Base-by-base conservation (phyloP, 2,797 vertebrate genomes). In the Poecilia picta region DNA sequence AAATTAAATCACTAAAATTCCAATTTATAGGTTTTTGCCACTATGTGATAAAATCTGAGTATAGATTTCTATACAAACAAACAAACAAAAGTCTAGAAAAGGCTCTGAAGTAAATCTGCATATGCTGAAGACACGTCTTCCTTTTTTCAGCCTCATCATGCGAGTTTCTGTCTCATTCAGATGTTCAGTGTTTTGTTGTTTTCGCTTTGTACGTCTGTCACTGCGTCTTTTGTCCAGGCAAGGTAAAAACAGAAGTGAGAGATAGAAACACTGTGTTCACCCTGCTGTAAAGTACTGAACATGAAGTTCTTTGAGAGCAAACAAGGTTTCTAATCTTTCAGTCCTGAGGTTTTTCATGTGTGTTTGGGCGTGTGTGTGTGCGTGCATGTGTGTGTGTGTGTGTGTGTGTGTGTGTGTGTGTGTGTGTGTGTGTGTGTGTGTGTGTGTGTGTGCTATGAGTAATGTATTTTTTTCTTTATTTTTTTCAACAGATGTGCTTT, bases 241-340 rank as follows among this genome's bases (percentile, higher is more conserved):
- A 16, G 88, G 83, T 81, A 81, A 85, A 91, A 91, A 81, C 79
- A 81, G 74, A 36, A 64, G 82, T 59, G 51, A 87, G 91, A 85
- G 86, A 91, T 88, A 93, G 89, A 43, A 93, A 88, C 79, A 82
- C 78, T 74, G 82, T 59, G 74, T 80, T 92, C 82, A 47, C 79
- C 72, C 76, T 47, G 80, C 83, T 85, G 75, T 49, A 88, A 88
- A 85, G 79, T 70, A 88, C 90, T 77, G 84, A 88, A 87, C 81
- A 79, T 7, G n/a, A 80, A 88, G 84, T 93, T 90, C 78, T 89
- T 91, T 85, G 76, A 84, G 78, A 81, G 76, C 77, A 87, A 89
- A 83, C 87, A 84, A 74, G 83, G 81, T 81, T 88, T 85, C 75
- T 88, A 81, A 85, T 89, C 80, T 79, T 8, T 49, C 43, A 45